Conservation (phyloP, 2,888 invertebrate species). For the Apodemia hepburni region DNA sequence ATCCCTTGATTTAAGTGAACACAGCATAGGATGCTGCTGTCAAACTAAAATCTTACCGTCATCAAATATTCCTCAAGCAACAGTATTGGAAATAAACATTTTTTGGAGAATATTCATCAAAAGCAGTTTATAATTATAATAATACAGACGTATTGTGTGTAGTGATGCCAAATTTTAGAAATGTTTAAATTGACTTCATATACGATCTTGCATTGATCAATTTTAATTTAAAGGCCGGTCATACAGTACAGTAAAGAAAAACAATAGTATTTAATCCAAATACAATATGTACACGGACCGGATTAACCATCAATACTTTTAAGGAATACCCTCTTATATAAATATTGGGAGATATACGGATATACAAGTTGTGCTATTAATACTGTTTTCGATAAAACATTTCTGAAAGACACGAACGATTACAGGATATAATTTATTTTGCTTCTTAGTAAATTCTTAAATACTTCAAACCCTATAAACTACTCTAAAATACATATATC, state of each 20-base stretch:
- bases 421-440: conserved; percentile 32
- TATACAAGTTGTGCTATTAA: conserved; percentile 42
- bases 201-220: too few relatives aligned
- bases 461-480: conserved; percentile 62
- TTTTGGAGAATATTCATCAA: not conserved
- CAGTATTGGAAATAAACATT: conserved; percentile 8
- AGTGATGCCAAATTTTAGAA: not conserved
- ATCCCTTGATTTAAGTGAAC: conserved; percentile 66
- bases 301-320: not conserved
- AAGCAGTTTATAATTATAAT: conserved; percentile 1
- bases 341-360: conserved; percentile 19
- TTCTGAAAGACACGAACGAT: conserved; percentile 33
- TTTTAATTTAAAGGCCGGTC: too few relatives aligned
- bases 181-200: not conserved
- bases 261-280: too few relatives aligned
- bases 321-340: not conserved
- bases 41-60: conserved; percentile 46
- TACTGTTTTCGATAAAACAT: conserved; percentile 32
- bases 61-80: conserved; percentile 41
- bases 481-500: conserved; percentile 57
- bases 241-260: too few relatives aligned
- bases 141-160: not conserved
- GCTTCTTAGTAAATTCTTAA: conserved; percentile 45
- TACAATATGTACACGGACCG: too few relatives aligned
- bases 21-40: conserved; percentile 72